Evolutionary conservation across 1,140 invertebrate genomes (phyloP), one percentile per base, ranked within the genome.

Genomic region (Polypedilum vanderplanki): DNA sequence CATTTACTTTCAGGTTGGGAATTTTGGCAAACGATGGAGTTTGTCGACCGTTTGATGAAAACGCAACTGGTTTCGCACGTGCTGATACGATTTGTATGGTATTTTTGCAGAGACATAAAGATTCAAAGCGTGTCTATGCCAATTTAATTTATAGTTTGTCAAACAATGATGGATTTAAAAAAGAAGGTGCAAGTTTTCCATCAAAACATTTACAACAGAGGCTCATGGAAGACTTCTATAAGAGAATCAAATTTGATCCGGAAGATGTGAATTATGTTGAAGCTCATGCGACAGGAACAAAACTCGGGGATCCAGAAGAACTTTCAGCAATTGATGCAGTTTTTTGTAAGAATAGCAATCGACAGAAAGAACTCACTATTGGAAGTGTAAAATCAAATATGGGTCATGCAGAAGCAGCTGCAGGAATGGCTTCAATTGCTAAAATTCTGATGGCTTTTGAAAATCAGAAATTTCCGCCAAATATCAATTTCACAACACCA

Each of bases 321-420:
- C 80, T 95, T 1, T 87, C 89, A 78, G 92, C 94, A 0, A 89
- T 98, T n/a, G 90, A 93, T 18, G 88, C 90, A 77, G 86, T 95
- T 3, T 91, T 97, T 79, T 93, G 91, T 76, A 87, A 85, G 4
- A 87, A 87, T 3, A 84, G 90, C 20, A 85, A 78, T 0, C 84
- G 83, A 1, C 93, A 95, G 0, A 75, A 79, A 10, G 87, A 90
- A 24, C 84, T 98, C 0, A 81, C 87, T 33, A 91, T 98, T 77
- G 96, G 96, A 4, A 94, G 95, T 0, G 87, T 96, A 0, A 98
- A 98, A 81, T 95, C 95, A 0, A 98, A 97, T 82, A 87, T 97
- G 79, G 97, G 97, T 0, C 97, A 98, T 81, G 88, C 92, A 0
- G 97, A 98, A 83, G 91, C 94, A 7, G 91, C 92, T 1, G 96